phyloP scores from a whole-genome alignment of 2,113 vertebrate genomes.

The Sphyrna mokarran region DNA sequence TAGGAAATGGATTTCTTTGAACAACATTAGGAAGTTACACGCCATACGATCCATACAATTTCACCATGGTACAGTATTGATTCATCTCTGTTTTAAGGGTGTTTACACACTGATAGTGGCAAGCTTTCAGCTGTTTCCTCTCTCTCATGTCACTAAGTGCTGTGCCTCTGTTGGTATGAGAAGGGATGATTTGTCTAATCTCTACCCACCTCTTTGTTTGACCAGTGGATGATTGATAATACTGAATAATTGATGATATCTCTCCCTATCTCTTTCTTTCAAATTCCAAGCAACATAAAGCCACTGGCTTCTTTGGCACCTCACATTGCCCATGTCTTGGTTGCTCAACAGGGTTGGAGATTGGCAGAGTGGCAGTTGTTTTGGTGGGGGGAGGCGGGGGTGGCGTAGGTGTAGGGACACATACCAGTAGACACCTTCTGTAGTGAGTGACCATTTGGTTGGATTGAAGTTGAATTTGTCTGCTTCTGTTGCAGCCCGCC shows the following conservation, averaged over 20 bases:
- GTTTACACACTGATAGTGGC: not conserved
- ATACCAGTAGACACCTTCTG: too few relatives aligned
- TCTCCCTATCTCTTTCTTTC: not conserved
- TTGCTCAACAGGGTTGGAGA: not conserved
- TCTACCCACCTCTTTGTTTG: not conserved
- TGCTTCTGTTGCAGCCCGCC: conserved; percentile 53
- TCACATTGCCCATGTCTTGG: not conserved
- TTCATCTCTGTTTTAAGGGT: not conserved
- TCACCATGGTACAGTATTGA: conserved; percentile 29
- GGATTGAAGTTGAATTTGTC: conserved; percentile 38
- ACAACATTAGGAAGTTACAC: not conserved
- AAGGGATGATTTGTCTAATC: too few relatives aligned
- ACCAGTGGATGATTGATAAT: not conserved
- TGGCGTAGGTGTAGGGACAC: not conserved
- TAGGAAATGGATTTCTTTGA: conserved; percentile 5
- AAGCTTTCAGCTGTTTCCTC: not conserved
- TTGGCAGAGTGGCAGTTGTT: too few relatives aligned
- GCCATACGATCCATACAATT: not conserved
- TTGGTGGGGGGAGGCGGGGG: too few relatives aligned
- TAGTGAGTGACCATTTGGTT: not conserved
- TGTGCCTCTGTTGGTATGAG: not conserved
- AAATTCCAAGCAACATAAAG: not conserved
- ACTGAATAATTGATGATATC: not conserved
- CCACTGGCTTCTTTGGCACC: not conserved
- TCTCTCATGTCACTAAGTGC: too few relatives aligned